Evolutionary conservation across 2,888 invertebrate species (phyloP), one percentile per base, ranked within the genome.

Genomic region (Chirona hameri): DNA sequence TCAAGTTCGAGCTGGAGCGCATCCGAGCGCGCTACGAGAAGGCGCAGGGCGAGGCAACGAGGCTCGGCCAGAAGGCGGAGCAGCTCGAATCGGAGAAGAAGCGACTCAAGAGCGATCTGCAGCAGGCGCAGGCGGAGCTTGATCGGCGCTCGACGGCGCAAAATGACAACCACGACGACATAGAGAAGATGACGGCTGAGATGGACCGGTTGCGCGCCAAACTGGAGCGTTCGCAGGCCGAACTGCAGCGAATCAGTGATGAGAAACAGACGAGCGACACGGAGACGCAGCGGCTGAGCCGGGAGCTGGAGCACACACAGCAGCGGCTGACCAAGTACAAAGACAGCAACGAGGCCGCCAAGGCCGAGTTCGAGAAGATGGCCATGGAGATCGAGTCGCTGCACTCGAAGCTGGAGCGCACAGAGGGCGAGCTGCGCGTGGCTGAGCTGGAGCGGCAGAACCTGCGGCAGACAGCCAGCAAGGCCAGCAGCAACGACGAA

Each of bases 321-420:
- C 91, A 94, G 89, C 93, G 94, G 88, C 90, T 95, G 85, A 91
- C 93, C 57, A 95, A 95, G 88, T 93, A 94, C 86, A 92, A 95
- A 87, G 95, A 95, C 88, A 92, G 93, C 10, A 93, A 93, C 86
- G 95, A 95, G 87, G 91, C 93, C 4, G 93, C 94, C 14, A 93
- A 94, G 86, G 94, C 94, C 85, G 95, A 96, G 87, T 93, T 94
- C 86, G 95, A 96, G 86, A 90, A 94, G 86, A 93, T 95, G 92
- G 93, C 93, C 1, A 92, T 92, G 82, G 95, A 96, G 87, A 89
- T 95, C 85, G 92, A 93, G 24, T 91, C 95, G 85, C 91, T 95
- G 89, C 93, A 94, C 86, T 95, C 95, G 87, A 91, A 93, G 85
- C 91, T 94, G 83, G 94, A 94, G 88, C 90, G 93, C 86, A 91